Evolutionary conservation across 2,888 invertebrate genomes (phyloP).

Genomic region (Pyralis farinalis): DNA sequence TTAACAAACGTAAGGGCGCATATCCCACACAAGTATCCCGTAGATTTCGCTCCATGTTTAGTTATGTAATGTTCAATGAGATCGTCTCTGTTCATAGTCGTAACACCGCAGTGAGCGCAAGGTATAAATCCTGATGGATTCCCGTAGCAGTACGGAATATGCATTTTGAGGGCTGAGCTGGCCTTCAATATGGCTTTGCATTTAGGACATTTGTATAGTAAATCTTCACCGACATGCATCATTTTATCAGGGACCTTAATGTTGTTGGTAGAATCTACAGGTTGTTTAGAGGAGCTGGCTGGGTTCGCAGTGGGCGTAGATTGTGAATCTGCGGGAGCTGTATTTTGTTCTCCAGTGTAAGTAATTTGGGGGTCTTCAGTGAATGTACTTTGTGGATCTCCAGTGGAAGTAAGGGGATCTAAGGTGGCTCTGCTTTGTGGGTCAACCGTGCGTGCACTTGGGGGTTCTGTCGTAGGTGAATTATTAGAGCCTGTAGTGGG

Average conservation of each 20-base stretch:
- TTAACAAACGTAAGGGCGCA: constrained; percentile 26
- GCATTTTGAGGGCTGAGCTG: constrained; percentile 37
- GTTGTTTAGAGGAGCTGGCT: no score
- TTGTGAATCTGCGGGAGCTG: no score
- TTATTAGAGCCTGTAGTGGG: no score
- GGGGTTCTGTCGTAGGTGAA: no score
- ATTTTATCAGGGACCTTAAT: neutral
- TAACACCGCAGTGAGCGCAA: constrained; percentile 28
- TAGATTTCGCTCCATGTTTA: constrained; percentile 15
- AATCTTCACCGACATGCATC: neutral
- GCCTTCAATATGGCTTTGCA: constrained; percentile 32
- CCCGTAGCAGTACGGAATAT: constrained; percentile 27
- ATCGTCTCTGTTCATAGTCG: constrained; percentile 14
- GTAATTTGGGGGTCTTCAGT: no score
- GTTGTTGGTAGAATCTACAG: no score
- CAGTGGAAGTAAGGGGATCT: no score
- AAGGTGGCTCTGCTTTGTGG: no score
- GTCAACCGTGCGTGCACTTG: no score
- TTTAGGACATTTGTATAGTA: constrained; percentile 45
- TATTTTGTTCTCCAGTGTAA: no score
- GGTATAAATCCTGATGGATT: constrained; percentile 10
- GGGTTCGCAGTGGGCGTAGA: no score
- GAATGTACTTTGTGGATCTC: no score
- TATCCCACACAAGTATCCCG: constrained; percentile 29
- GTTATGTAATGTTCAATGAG: constrained; percentile 39